phyloP scores from a whole-genome alignment of 1,140 invertebrate genomes.

The Brachionus rubens region DNA sequence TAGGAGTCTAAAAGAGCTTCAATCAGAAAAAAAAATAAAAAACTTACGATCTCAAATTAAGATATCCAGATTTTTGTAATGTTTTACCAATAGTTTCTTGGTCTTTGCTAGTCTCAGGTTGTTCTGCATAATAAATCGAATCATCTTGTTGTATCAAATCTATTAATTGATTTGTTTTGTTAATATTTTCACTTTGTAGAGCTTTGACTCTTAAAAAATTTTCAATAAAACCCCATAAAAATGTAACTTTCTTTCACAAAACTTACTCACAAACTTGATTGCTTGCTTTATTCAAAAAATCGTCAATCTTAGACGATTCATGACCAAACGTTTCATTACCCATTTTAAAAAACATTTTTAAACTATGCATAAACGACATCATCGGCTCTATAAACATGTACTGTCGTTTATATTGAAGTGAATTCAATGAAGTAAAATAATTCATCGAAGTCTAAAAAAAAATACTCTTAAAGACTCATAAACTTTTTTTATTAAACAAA shows the following conservation, averaged over 20 bases:
- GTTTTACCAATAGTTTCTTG: background rate
- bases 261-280: constrained; percentile 25
- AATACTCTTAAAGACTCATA: background rate
- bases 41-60: constrained; percentile 35
- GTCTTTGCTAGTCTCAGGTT: background rate
- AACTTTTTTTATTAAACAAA: background rate
- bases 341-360: constrained; percentile 34
- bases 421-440: constrained; percentile 22
- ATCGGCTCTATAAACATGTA: constrained; percentile 27
- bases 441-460: background rate
- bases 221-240: too few relatives aligned
- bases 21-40: background rate
- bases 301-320: constrained; percentile 27
- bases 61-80: constrained; percentile 16
- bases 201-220: background rate
- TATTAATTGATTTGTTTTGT: constrained; percentile 30
- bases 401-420: constrained; percentile 27
- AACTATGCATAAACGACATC: constrained; percentile 23
- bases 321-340: constrained; percentile 6
- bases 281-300: constrained; percentile 11
- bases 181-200: constrained; percentile 1
- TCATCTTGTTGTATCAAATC: constrained; percentile 11
- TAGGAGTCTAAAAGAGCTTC: too few relatives aligned
- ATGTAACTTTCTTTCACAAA: background rate
- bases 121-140: background rate